Conservation (phyloP, 2,797 vertebrate species). For the Microchirus variegatus region DNA sequence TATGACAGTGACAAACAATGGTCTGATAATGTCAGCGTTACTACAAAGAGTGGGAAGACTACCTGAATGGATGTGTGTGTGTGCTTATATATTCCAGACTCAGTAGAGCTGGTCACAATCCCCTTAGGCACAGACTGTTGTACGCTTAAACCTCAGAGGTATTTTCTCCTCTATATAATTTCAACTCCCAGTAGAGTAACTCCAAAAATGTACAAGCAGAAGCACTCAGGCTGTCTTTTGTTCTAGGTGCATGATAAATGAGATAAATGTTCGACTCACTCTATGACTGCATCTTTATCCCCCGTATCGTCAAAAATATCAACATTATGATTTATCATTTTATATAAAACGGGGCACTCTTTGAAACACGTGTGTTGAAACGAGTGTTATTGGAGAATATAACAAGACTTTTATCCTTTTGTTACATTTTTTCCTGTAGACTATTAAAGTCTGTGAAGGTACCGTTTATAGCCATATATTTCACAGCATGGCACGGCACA, state of each 20-base stretch:
- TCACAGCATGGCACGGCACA: too few relatives aligned
- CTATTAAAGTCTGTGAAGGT: too few relatives aligned
- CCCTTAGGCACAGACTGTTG: constrained; percentile 32
- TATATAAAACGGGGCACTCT: constrained; percentile 5
- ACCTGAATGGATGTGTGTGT: constrained; percentile 41
- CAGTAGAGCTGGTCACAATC: constrained; percentile 36
- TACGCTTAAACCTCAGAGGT: constrained; percentile 14
- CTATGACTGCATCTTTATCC: constrained; percentile 11
- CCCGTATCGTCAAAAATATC: constrained; percentile 29
- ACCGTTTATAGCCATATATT: too few relatives aligned
- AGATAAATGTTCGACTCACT: constrained; percentile 2
- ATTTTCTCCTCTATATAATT: constrained; percentile 10
- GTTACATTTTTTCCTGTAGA: too few relatives aligned
- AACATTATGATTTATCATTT: constrained; percentile 10
- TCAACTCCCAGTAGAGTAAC: constrained; percentile 5
- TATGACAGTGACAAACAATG: constrained; percentile 76
- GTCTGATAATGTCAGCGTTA: constrained; percentile 58
- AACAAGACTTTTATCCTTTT: too few relatives aligned
- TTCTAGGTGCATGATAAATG: constrained; percentile 44
- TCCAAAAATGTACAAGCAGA: constrained; percentile 23
- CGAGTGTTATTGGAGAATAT: too few relatives aligned
- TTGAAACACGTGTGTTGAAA: too few relatives aligned
- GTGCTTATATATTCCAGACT: constrained; percentile 49
- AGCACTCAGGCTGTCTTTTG: constrained; percentile 31
- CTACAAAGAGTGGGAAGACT: constrained; percentile 33